phyloP scores from a whole-genome alignment of 2,797 vertebrate species.

The Myotis vivesi region DNA sequence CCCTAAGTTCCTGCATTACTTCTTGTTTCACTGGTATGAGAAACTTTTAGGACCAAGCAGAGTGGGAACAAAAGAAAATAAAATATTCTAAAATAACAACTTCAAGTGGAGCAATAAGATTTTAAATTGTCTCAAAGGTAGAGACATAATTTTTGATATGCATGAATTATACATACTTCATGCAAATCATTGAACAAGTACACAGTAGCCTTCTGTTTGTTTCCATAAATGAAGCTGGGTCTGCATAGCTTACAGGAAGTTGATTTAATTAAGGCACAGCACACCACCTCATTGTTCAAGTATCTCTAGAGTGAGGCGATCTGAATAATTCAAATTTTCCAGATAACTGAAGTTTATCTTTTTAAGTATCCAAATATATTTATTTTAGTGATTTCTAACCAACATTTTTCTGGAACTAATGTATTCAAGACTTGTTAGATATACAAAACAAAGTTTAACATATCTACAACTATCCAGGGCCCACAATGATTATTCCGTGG shows the following conservation, averaged over 20 bases:
- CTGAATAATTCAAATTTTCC: constrained; percentile 6
- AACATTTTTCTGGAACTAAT: constrained; percentile 1
- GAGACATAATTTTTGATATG: constrained; percentile 30
- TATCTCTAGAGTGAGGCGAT: not conserved
- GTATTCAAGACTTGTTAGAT: not conserved
- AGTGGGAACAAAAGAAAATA: not conserved
- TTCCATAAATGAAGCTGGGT: not conserved
- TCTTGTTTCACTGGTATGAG: not conserved
- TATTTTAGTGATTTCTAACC: not conserved
- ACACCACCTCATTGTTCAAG: not conserved
- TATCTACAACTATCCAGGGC: not conserved
- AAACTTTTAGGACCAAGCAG: not conserved
- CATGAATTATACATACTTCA: constrained; percentile 25
- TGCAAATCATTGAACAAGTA: constrained; percentile 18
- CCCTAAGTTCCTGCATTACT: not conserved
- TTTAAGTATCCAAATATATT: not conserved
- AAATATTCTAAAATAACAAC: constrained; percentile 18
- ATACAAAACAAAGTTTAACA: not conserved
- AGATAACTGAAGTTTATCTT: not conserved
- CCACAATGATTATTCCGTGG: not conserved
- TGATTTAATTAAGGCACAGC: constrained; percentile 17
- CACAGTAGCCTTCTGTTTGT: not conserved
- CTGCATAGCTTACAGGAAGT: not conserved
- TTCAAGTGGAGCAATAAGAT: constrained; percentile 27
- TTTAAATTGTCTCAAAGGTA: constrained; percentile 42